Evolutionary conservation across 2,888 invertebrate genomes (phyloP).

Genomic region (Platycnemis pennipes): DNA sequence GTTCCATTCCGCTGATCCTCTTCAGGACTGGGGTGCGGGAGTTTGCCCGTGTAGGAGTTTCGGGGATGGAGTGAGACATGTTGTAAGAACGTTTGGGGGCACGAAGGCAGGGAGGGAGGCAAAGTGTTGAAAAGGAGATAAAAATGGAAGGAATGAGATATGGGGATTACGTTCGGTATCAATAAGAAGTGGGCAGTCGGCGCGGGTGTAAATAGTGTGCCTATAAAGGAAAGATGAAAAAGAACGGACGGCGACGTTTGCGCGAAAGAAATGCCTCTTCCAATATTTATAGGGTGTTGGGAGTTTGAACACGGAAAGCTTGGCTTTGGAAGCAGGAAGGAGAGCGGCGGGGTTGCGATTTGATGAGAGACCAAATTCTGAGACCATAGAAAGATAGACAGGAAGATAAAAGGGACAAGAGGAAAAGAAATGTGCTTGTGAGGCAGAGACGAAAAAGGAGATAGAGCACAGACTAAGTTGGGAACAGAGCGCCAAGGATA

Average conservation of each 20-base stretch:
- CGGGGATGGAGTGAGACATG: not conserved
- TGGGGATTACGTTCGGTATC: slow-evolving; percentile 57
- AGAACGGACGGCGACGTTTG: not conserved
- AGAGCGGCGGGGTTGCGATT: slow-evolving; percentile 10
- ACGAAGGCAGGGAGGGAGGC: not conserved
- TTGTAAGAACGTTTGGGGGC: no score
- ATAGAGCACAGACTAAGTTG: not conserved
- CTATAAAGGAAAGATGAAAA: slow-evolving; percentile 15
- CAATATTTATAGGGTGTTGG: slow-evolving; percentile 51
- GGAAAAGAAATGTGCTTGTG: not conserved
- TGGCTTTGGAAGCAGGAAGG: not conserved
- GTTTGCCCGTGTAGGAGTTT: not conserved
- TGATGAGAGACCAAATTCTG: not conserved
- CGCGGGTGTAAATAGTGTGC: not conserved
- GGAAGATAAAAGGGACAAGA: not conserved
- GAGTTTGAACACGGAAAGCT: not conserved
- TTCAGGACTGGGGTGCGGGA: slow-evolving; percentile 28
- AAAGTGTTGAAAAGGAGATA: not conserved
- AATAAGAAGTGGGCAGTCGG: slow-evolving; percentile 45
- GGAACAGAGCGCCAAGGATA: not conserved
- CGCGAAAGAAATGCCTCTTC: slow-evolving; percentile 30
- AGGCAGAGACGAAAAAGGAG: not conserved
- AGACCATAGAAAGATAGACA: not conserved
- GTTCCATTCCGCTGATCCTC: slow-evolving; percentile 46
- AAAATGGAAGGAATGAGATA: slow-evolving; percentile 29